Evolutionary conservation across 53 echinoderm and acorn worm genomes (phyloP).

Genomic region (Zoroaster sp.): DNA sequence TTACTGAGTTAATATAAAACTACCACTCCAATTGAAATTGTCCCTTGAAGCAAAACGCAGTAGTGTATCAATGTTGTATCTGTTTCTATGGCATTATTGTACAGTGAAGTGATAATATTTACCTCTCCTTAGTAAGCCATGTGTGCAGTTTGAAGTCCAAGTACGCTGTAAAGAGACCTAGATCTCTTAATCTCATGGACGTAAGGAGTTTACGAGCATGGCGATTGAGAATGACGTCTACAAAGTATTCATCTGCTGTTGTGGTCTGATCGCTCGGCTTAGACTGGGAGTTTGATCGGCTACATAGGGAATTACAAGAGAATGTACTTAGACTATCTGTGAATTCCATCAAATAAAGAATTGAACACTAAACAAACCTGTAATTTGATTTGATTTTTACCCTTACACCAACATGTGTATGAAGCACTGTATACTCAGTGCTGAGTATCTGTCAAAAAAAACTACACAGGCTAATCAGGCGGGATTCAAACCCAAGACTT

Average conservation of each 20-base stretch:
- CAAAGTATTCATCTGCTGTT: conserved; percentile 86
- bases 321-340: not conserved
- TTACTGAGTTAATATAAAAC: no score
- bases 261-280: not conserved
- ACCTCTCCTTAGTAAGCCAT: conserved; percentile 96
- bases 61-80: no score
- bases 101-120: conserved; percentile 5
- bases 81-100: no score
- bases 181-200: conserved; percentile 75
- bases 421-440: no score
- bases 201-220: conserved; percentile 93
- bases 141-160: conserved; percentile 84
- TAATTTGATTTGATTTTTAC: no score
- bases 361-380: no score
- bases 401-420: no score
- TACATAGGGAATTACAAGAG: not conserved
- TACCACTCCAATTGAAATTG: no score
- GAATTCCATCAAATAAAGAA: not conserved
- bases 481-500: no score
- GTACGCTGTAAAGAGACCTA: conserved; percentile 84
- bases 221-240: conserved; percentile 81
- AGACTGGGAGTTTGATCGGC: conserved; percentile 20
- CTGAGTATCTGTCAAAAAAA: no score
- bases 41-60: no score
- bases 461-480: no score